Evolutionary conservation across 2,113 vertebrate species (phyloP).

Genomic region (Asarcornis scutulata): DNA sequence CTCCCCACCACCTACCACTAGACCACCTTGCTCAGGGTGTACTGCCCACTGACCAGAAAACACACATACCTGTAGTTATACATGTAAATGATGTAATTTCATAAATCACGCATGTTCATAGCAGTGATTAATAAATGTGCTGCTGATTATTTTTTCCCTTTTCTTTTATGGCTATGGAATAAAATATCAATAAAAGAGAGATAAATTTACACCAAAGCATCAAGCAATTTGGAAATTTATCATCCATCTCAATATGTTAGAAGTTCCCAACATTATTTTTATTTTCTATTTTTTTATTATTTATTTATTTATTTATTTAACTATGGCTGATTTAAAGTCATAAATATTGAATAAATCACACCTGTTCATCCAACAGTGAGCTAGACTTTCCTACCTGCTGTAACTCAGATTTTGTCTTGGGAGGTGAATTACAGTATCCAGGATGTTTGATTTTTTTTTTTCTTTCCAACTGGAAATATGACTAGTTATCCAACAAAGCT

Average conservation of each 20-base stretch:
- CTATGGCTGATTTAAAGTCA: not conserved
- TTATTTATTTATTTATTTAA: not conserved
- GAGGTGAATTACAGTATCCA: not conserved
- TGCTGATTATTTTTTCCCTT: not conserved
- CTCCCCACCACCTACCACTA: too few relatives aligned
- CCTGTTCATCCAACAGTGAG: not conserved
- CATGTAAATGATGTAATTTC: too few relatives aligned
- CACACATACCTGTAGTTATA: rapidly evolving
- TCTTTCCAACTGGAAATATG: not conserved
- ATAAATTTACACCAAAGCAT: not conserved
- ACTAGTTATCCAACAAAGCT: not conserved
- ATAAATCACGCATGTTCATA: not conserved
- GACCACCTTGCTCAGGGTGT: too few relatives aligned
- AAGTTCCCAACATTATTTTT: not conserved
- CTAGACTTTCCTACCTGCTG: not conserved
- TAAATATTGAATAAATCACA: not conserved
- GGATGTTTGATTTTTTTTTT: not conserved
- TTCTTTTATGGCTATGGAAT: not conserved
- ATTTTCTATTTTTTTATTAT: not conserved
- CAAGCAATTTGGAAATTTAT: not conserved
- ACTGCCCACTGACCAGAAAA: not conserved
- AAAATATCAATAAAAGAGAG: not conserved
- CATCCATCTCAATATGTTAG: not conserved
- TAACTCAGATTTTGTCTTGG: not conserved
- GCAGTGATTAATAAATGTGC: not conserved